phyloP scores from a whole-genome alignment of 2,797 vertebrate species.

The Jordanella pulchra region DNA sequence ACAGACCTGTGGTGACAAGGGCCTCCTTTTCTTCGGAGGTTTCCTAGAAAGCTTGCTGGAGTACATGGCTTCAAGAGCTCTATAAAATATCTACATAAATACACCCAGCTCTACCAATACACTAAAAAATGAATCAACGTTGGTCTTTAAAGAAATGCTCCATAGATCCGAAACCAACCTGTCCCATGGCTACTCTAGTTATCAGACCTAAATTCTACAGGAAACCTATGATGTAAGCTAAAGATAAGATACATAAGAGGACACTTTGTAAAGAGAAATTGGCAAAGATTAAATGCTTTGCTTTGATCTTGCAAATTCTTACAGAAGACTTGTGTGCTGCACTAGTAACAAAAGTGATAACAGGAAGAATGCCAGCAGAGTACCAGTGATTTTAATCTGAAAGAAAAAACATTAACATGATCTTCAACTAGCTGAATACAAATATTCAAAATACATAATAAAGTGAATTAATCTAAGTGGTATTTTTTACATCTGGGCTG shows the following conservation, averaged over 20 bases:
- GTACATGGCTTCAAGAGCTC: background rate
- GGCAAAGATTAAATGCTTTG: no score
- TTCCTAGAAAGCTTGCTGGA: background rate
- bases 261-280: no score
- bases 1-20: background rate
- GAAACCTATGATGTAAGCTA: no score
- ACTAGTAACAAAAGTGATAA: no score
- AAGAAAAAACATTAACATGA: no score
- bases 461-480: background rate
- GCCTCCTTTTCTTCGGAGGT: background rate
- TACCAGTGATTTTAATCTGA: background rate
- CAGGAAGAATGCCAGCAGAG: background rate
- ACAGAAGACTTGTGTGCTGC: no score
- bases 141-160: background rate
- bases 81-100: background rate
- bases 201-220: no score
- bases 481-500: background rate
- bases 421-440: no score
- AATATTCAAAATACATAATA: no score
- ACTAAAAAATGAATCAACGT: background rate
- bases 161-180: no score
- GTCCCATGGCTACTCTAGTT: background rate
- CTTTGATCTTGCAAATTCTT: no score
- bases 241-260: no score
- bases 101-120: background rate